Percentiles rank a stretch among this genome's conserved stretches.
These are phyloP conservation scores for Sturmia bella DNA, from an alignment of 2,888 invertebrate genomes.

Conservation along the genomic window DNA sequence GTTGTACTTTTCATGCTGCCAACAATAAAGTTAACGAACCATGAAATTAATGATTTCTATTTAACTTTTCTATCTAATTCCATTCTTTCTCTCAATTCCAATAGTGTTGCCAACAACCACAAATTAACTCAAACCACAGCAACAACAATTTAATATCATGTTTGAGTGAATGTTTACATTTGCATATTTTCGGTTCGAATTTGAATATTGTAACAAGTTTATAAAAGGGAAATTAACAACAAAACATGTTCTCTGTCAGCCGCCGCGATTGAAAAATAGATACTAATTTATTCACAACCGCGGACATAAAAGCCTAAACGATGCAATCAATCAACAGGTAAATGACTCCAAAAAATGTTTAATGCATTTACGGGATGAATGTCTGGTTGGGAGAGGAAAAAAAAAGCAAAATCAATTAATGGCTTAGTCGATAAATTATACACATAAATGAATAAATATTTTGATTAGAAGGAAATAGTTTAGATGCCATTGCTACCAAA, in stretches of 20 bases:
- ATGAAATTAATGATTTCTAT: conserved; percentile 63
- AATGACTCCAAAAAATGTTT: conserved; percentile 25
- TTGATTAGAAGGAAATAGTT: neutral
- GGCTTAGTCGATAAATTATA: neutral
- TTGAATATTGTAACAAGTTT: conserved; percentile 18
- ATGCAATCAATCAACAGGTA: conserved; percentile 46
- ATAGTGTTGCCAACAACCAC: conserved; percentile 56
- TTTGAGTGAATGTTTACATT: conserved; percentile 14
- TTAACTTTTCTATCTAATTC: conserved; percentile 26
- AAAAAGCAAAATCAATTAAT: too few relatives aligned
- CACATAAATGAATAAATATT: neutral
- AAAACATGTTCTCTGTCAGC: neutral
- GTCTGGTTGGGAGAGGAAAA: neutral
- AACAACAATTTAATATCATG: conserved; percentile 52
- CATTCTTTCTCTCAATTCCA: neutral
- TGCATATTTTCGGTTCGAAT: neutral
- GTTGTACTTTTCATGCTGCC: conserved; percentile 29
- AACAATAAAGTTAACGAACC: conserved; percentile 66
- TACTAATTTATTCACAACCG: conserved; percentile 44
- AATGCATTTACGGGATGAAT: neutral
- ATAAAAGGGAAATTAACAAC: conserved; percentile 12
- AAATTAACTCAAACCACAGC: conserved; percentile 55
- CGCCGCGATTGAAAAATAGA: conserved; percentile 18
- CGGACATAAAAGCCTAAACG: neutral
- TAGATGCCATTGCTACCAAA: too few relatives aligned